Evolutionary conservation across 2,113 vertebrate genomes (phyloP).

Genomic region (Engystomops pustulosus): DNA sequence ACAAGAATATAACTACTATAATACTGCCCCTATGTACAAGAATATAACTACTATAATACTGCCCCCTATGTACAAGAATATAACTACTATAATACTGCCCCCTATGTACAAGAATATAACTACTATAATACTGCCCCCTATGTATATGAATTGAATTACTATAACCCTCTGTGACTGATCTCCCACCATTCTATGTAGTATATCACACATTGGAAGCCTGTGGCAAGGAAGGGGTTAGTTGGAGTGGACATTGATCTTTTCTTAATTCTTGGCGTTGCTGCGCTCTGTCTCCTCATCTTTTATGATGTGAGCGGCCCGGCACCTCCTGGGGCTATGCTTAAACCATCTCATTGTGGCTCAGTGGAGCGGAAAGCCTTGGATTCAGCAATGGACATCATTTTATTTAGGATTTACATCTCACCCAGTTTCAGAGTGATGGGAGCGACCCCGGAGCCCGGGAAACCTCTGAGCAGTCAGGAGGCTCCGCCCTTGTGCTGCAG

Average conservation of each 20-base stretch:
- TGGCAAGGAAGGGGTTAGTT: not conserved
- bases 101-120: too few relatives aligned
- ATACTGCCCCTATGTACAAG: too few relatives aligned
- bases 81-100: too few relatives aligned
- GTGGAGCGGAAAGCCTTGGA: conserved; percentile 41
- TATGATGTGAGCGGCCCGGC: conserved; percentile 40
- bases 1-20: too few relatives aligned
- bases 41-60: too few relatives aligned
- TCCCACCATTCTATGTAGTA: not conserved
- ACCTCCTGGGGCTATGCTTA: conserved; percentile 41
- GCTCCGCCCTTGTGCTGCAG: not conserved
- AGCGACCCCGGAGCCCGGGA: not conserved
- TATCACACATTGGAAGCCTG: not conserved
- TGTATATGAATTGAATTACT: too few relatives aligned
- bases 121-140: too few relatives aligned
- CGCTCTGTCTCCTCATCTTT: conserved; percentile 42
- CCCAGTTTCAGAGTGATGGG: conserved; percentile 31
- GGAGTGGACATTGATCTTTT: not conserved
- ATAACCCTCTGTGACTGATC: not conserved
- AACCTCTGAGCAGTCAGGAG: not conserved
- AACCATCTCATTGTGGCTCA: conserved; percentile 46
- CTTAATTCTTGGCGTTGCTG: conserved; percentile 4
- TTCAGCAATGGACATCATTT: conserved; percentile 36
- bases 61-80: too few relatives aligned
- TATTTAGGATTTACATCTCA: conserved; percentile 41